Base-by-base conservation (phyloP, 2,888 invertebrate species). In the Alitta virens region DNA sequence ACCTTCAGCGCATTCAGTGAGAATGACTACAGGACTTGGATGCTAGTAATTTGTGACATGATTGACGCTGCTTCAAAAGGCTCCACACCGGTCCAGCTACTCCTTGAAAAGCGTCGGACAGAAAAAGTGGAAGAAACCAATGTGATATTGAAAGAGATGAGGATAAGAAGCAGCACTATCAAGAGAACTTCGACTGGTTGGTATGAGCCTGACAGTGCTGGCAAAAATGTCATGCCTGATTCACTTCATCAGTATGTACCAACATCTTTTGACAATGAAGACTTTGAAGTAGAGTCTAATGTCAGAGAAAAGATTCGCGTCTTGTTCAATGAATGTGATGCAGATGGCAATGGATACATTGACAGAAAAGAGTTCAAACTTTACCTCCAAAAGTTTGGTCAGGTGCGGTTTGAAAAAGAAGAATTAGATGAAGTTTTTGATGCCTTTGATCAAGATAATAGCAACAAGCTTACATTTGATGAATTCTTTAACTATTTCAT, bases 401-500 rank as follows among this genome's bases (percentile, higher is more conserved):
- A 12, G 16, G 21, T 67, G 12, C 55, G 62, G 3, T 61, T 68
- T 25, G 52, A 43, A 0, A 56, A 63, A 43, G 50, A 59, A 24
- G 67, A 70, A 55, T 42, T 56, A 2, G 59, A 64, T 33, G 23
- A 61, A 2, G 54, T 70, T 2, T 70, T 67, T 51, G 38, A 65
- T 1, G 25, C 54, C 12, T 55, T 67, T 21, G 57, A 58, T 12
- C 33, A 33, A 18, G 43, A 26, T 21, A 26, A 46, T 49, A 33
- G 33, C 18, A 50, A 50, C 26, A 50, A 52, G 18, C 60, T 68
- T 12, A 61, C 40, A 5, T 62, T 65, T 49, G 63, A 64, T 40
- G 64, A 70, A 49, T 70, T 70, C 53, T 51, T 57, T 9, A 40
- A 64, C 2, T 68, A 68, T 33, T 68, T 70, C 51, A 38, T 62